Conservation (phyloP, 2,888 invertebrate species). For the Emmelina monodactyla region DNA sequence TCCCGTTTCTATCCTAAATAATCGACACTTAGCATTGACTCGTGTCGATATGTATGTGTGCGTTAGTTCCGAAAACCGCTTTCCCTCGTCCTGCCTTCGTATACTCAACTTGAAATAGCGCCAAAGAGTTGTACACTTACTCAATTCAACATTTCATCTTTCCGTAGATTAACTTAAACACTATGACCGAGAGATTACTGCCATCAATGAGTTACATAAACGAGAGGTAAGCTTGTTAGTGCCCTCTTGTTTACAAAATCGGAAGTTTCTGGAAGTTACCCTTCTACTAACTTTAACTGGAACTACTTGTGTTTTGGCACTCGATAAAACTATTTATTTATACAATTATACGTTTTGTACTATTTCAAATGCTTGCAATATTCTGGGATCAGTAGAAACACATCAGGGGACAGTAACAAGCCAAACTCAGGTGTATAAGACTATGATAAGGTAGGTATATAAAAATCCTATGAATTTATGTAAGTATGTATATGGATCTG, state of each 20-base stretch:
- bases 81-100: background rate
- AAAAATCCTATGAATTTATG: slow-evolving; percentile 24
- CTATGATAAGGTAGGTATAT: background rate
- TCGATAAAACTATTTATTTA: slow-evolving; percentile 21
- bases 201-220: slow-evolving; percentile 20
- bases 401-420: slow-evolving; percentile 47
- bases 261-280: background rate
- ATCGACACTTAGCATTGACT: background rate
- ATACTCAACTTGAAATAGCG: background rate
- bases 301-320: slow-evolving; percentile 46
- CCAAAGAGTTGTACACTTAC: background rate
- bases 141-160: background rate
- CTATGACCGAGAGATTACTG: slow-evolving; percentile 24
- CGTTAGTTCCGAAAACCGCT: background rate
- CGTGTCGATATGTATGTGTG: background rate
- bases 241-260: slow-evolving; percentile 21
- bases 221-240: slow-evolving; percentile 31
- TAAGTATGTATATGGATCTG: slow-evolving; percentile 24
- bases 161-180: background rate
- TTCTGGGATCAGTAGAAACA: slow-evolving; percentile 17
- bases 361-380: slow-evolving; percentile 27
- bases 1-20: slow-evolving; percentile 13
- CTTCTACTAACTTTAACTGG: background rate
- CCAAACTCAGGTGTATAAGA: slow-evolving; percentile 15
- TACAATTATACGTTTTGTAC: slow-evolving; percentile 29